Percentiles rank a stretch among this genome's conserved stretches.
phyloP scores from a whole-genome alignment of 2,888 invertebrate genomes.

The Polietes domitor region DNA sequence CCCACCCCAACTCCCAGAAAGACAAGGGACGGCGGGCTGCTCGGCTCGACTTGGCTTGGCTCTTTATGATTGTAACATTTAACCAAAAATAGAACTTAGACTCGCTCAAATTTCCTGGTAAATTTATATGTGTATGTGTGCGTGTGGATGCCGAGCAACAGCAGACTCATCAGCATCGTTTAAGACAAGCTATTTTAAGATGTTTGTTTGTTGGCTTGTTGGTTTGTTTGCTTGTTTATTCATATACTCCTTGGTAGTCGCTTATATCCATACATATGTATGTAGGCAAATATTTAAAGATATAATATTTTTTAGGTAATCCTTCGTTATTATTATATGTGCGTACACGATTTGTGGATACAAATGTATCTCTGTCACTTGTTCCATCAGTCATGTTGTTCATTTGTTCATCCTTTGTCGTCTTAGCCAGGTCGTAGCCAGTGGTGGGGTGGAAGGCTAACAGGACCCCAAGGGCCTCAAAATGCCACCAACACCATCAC shows the following conservation, averaged over 20 bases:
- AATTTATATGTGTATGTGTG: neutral
- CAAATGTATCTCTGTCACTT: neutral
- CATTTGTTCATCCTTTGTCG: too few species aligned
- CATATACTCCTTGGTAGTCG: too few species aligned
- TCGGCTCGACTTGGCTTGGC: neutral
- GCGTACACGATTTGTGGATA: neutral
- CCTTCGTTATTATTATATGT: neutral
- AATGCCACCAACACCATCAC: too few species aligned
- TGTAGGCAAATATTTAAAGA: too few species aligned
- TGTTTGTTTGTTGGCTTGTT: neutral
- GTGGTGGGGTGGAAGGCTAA: too few species aligned
- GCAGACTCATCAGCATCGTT: conserved; percentile 1
- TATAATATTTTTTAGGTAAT: too few species aligned
- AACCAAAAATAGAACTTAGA: conserved; percentile 22
- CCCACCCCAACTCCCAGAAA: neutral
- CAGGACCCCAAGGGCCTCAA: too few species aligned
- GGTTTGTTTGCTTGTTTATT: neutral
- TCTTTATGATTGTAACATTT: conserved; percentile 17
- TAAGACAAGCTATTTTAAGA: neutral
- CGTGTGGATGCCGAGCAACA: neutral
- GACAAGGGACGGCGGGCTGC: neutral
- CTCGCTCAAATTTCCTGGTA: neutral
- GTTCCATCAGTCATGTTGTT: too few species aligned
- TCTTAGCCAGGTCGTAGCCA: too few species aligned
- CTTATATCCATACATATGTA: too few species aligned